Conservation (phyloP, 92 coral and sea anemone genomes). For the Anthopleura xanthogrammica region DNA sequence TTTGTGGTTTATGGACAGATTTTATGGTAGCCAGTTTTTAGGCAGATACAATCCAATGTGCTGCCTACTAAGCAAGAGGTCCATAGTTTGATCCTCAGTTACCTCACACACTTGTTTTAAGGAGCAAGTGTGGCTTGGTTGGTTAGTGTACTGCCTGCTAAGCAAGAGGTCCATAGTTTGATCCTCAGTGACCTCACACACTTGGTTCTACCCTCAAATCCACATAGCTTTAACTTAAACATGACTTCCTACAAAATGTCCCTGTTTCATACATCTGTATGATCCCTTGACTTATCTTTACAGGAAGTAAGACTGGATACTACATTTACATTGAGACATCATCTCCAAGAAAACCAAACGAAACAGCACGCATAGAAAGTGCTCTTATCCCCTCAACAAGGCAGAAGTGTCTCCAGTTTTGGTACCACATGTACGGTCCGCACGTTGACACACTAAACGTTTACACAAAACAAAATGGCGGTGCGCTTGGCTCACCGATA, state of each 20-base stretch:
- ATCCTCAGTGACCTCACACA: too few species aligned
- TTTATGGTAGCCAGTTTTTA: too few species aligned
- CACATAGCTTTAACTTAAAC: too few species aligned
- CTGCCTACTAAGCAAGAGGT: too few species aligned
- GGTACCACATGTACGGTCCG: conserved; percentile 98
- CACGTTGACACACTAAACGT: conserved; percentile 86
- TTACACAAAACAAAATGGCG: conserved; percentile 63
- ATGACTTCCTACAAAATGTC: too few species aligned
- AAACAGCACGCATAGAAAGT: conserved; percentile 85
- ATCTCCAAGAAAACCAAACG: conserved; percentile 60
- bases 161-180: too few species aligned
- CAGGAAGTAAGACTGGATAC: conserved; percentile 56
- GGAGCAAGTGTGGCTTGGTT: background rate
- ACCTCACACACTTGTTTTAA: background rate
- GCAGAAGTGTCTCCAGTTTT: conserved; percentile 90
- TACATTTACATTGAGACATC: conserved; percentile 89
- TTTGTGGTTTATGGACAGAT: background rate
- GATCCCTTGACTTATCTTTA: background rate
- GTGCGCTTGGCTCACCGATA: conserved; percentile 67
- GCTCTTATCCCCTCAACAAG: conserved; percentile 72
- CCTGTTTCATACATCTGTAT: too few species aligned
- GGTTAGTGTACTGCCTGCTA: too few species aligned
- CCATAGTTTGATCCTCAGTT: too few species aligned
- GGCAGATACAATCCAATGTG: too few species aligned
- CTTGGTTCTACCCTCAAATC: too few species aligned